A percentile compares a stretch with the other conserved stretches of the same genome.
These are phyloP conservation scores for Molanna angustata DNA, from an alignment of 2,888 invertebrate species.

Conservation along the genomic window DNA sequence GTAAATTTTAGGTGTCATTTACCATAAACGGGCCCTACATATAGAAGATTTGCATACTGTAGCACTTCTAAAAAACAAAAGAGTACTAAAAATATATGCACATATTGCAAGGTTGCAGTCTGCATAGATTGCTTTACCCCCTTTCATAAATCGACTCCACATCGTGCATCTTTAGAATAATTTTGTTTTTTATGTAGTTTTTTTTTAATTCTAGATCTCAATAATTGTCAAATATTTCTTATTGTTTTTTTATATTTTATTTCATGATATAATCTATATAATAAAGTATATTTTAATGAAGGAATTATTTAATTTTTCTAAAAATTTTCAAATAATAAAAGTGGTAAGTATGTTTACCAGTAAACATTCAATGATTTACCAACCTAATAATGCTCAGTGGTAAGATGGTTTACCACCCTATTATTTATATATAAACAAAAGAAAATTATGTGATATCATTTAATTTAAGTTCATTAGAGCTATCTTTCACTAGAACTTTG, in stretches of 20 bases:
- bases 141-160: conserved; percentile 1
- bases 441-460: not conserved
- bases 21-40: no score
- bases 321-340: not conserved
- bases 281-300: no score
- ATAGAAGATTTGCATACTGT: conserved; percentile 5
- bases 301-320: no score
- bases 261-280: no score
- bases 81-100: not conserved
- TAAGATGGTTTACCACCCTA: not conserved
- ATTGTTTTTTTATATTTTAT: no score
- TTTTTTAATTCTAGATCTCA: no score
- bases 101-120: conserved; percentile 1
- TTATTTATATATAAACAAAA: not conserved
- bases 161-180: not conserved
- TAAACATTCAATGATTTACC: not conserved
- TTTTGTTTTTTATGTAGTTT: no score
- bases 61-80: conserved; percentile 4
- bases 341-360: not conserved
- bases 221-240: no score
- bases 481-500: no score
- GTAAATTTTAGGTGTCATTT: no score
- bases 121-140: conserved; percentile 4
- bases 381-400: no score
- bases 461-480: not conserved